A percentile compares a stretch with the other conserved stretches of the same genome.
phyloP scores from a whole-genome alignment of 2,113 vertebrate genomes.

The Dermatemys mawii region DNA sequence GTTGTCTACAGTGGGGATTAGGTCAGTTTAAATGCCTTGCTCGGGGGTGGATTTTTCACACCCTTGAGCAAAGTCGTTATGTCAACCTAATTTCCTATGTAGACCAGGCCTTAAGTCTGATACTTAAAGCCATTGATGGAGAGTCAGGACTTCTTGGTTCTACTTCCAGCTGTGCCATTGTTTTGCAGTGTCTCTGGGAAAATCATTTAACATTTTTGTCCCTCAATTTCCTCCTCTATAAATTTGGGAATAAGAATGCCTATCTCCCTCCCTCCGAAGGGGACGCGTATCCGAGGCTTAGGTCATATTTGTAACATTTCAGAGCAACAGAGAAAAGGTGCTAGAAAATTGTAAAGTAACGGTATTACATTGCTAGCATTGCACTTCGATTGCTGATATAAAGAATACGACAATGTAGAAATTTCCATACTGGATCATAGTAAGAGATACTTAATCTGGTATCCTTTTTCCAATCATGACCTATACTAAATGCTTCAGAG shows the following conservation, averaged over 20 bases:
- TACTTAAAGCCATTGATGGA: not conserved
- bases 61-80: not conserved
- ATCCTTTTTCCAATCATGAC: not conserved
- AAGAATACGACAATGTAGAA: conserved; percentile 4
- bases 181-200: not conserved
- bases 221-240: not conserved
- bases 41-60: not conserved
- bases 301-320: rapidly evolving
- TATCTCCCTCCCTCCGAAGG: not conserved
- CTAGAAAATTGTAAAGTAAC: not conserved
- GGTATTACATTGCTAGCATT: not conserved
- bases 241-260: not conserved
- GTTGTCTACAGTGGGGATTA: not conserved
- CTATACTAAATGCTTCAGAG: not conserved
- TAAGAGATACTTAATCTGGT: not conserved
- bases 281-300: not conserved
- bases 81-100: not conserved
- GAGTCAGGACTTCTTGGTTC: not conserved
- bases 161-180: not conserved
- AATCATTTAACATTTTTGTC: not conserved
- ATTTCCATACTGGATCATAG: not conserved
- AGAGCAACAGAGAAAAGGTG: not conserved
- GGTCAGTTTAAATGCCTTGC: not conserved
- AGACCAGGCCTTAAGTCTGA: not conserved
- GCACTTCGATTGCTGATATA: not conserved